Conservation (phyloP, 2,797 vertebrate genomes). For the Cynopterus sphinx region DNA sequence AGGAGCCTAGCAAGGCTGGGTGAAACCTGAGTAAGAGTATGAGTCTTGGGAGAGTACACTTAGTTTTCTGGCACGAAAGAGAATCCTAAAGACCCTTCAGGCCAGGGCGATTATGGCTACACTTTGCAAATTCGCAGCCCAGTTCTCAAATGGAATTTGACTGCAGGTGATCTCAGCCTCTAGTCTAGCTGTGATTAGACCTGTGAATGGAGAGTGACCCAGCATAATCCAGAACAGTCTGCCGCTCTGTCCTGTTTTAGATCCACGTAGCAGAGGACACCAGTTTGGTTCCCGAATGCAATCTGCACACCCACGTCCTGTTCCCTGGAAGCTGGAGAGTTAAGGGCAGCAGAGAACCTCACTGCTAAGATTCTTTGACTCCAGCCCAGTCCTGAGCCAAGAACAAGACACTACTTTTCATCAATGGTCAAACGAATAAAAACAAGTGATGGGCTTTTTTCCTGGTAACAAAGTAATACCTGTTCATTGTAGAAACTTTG, state of each 20-base stretch:
- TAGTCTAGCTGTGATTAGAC: not conserved
- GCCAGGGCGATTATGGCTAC: not conserved
- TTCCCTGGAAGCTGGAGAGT: not conserved
- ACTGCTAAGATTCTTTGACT: not conserved
- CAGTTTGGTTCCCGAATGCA: not conserved
- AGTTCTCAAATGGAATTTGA: not conserved
- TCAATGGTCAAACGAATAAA: not conserved
- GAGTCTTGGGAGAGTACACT: not conserved
- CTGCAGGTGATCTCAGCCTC: not conserved
- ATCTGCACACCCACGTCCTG: accelerated
- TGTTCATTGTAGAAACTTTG: not conserved
- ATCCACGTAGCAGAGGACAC: not conserved
- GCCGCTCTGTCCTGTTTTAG: not conserved
- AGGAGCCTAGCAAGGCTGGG: not conserved
- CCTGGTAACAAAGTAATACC: not conserved
- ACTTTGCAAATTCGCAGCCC: not conserved
- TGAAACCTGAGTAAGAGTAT: not conserved
- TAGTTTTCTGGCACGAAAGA: not conserved
- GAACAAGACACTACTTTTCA: not conserved
- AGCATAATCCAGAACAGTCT: not conserved
- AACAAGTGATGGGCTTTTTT: not conserved
- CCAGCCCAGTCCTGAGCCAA: not conserved
- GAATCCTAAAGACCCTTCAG: not conserved
- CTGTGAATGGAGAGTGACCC: not conserved
- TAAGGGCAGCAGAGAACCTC: not conserved